Conservation (phyloP, 2,113 vertebrate species). For the Gymnorhina tibicen region DNA sequence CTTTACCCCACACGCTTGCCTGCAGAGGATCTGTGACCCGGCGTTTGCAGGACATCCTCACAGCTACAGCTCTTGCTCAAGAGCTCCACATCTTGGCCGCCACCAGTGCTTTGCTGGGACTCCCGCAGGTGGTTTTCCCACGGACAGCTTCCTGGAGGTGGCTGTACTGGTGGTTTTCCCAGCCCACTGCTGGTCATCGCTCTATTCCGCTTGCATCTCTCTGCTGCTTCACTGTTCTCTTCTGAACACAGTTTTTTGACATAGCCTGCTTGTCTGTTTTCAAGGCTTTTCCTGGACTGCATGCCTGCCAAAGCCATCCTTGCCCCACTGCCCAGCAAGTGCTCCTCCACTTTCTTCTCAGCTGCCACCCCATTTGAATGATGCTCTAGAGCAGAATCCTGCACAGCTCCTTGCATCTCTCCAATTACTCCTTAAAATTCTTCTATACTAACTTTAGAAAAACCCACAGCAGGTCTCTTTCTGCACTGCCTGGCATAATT, state of each 20-base stretch:
- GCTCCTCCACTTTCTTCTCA: neutral
- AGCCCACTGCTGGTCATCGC: accelerated
- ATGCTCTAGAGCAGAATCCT: neutral
- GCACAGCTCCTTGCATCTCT: neutral
- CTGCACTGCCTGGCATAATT: accelerated
- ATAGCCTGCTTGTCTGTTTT: neutral
- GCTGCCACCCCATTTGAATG: neutral
- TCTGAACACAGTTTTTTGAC: accelerated
- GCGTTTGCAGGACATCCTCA: neutral
- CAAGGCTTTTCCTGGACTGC: neutral
- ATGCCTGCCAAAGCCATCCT: neutral
- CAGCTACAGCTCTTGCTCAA: neutral
- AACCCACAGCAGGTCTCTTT: neutral
- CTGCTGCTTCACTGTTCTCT: neutral
- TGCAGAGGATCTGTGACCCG: accelerated
- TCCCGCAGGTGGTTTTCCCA: neutral
- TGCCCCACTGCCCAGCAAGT: neutral
- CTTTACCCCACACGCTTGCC: neutral
- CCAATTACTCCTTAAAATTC: neutral
- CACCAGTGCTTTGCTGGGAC: neutral
- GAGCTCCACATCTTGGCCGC: neutral
- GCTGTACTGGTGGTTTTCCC: neutral
- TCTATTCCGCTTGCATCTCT: neutral
- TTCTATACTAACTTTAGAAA: neutral
- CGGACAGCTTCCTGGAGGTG: neutral